Evolutionary conservation across 2,888 invertebrate genomes (phyloP).

Genomic region (Andrena marginata): DNA sequence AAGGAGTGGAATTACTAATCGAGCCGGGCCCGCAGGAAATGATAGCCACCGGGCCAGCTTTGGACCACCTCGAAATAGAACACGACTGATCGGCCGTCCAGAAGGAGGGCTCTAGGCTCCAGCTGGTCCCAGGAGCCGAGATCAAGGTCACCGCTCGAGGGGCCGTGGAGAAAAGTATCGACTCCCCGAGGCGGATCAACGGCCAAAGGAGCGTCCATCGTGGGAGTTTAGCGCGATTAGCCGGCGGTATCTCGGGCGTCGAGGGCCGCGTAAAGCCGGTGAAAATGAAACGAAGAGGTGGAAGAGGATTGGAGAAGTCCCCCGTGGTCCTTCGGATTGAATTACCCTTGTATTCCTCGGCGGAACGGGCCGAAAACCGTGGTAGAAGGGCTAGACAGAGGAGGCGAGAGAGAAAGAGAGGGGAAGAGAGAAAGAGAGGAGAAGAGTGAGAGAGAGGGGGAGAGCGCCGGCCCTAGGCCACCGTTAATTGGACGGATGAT

Average conservation of each 20-base stretch:
- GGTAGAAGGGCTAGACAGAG: slow-evolving; percentile 23
- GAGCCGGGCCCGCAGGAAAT: too few relatives aligned
- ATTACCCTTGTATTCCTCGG: slow-evolving; percentile 61
- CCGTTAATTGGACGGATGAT: slow-evolving; percentile 80
- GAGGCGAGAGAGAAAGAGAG: too few relatives aligned
- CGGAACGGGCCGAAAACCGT: slow-evolving; percentile 26
- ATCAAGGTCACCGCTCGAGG: neutral
- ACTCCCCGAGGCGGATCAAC: slow-evolving; percentile 2
- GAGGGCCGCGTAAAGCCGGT: slow-evolving; percentile 6
- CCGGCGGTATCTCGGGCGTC: slow-evolving; percentile 9
- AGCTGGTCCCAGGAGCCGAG: too few relatives aligned
- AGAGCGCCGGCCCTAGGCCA: slow-evolving; percentile 38
- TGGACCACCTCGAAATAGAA: too few relatives aligned
- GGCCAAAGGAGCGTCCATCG: neutral
- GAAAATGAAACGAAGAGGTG: slow-evolving; percentile 34
- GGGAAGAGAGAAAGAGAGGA: neutral
- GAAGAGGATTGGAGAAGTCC: slow-evolving; percentile 19
- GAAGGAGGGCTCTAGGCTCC: too few relatives aligned
- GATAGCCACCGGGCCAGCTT: too few relatives aligned
- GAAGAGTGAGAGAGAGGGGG: neutral
- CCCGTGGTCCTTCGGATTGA: slow-evolving; percentile 51
- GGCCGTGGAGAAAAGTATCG: neutral
- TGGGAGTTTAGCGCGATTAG: slow-evolving; percentile 30
- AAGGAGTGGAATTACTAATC: too few relatives aligned
- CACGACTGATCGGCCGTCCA: too few relatives aligned